Percentiles rank a stretch among this genome's conserved stretches.
phyloP scores from a whole-genome alignment of 2,888 invertebrate genomes.

The Rhimphoctona megacephalus region DNA sequence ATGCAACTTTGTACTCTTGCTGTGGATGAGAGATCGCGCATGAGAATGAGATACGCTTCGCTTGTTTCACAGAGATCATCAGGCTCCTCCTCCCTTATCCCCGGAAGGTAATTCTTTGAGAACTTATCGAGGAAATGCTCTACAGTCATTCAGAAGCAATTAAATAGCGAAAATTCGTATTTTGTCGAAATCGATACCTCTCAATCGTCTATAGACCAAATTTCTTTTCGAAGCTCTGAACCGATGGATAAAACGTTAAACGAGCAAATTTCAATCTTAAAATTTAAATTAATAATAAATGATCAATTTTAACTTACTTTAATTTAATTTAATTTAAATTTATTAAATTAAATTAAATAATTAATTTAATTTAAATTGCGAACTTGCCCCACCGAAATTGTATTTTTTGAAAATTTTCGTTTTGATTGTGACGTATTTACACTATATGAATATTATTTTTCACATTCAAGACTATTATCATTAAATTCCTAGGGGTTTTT shows the following conservation, averaged over 20 bases:
- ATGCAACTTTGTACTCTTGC: slow-evolving; percentile 35
- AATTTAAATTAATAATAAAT: too few species aligned
- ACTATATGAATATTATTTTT: too few species aligned
- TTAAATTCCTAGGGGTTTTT: too few species aligned
- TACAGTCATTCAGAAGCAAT: slow-evolving; percentile 38
- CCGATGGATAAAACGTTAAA: background rate
- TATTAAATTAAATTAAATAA: too few species aligned
- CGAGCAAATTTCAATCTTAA: background rate
- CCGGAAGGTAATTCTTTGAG: slow-evolving; percentile 35
- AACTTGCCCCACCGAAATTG: too few species aligned
- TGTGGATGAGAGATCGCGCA: slow-evolving; percentile 46
- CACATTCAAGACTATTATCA: too few species aligned
- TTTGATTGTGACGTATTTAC: too few species aligned
- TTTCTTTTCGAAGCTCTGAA: background rate
- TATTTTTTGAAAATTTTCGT: too few species aligned
- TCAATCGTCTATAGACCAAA: background rate
- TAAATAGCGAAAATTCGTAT: background rate
- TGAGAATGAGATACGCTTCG: slow-evolving; percentile 67
- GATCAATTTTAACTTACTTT: background rate
- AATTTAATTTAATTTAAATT: too few species aligned
- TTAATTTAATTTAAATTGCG: too few species aligned
- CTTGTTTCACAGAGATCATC: slow-evolving; percentile 47
- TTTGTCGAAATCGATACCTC: background rate
- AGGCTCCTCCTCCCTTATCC: background rate
- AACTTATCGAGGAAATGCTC: slow-evolving; percentile 36